Percentiles rank a stretch among this genome's conserved stretches.
Evolutionary conservation across 2,888 invertebrate species (phyloP).

Genomic region (Cataglyphis livida): DNA sequence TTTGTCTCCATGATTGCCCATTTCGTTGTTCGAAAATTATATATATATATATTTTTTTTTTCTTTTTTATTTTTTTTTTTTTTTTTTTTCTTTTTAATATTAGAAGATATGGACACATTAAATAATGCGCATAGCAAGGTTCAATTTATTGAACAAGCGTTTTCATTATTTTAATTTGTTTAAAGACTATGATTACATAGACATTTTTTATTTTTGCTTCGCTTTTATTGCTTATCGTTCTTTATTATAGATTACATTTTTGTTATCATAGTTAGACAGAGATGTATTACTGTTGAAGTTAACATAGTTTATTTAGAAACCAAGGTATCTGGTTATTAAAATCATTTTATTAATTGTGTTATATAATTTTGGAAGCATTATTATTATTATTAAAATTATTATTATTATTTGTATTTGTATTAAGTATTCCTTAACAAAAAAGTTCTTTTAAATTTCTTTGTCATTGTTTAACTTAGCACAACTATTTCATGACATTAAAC

Average conservation of each 20-base stretch:
- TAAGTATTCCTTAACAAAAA: constrained; percentile 14
- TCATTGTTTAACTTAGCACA: not conserved
- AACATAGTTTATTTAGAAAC: constrained; percentile 13
- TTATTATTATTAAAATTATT: not conserved
- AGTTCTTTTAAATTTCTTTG: constrained; percentile 14
- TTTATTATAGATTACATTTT: not conserved
- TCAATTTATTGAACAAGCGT: not conserved
- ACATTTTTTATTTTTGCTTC: not conserved
- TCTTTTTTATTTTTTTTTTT: too few species aligned
- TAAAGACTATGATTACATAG: not conserved
- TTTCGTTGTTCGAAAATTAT: not conserved
- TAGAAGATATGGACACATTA: not conserved
- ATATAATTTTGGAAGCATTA: constrained; percentile 10
- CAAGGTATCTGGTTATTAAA: not conserved
- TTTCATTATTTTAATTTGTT: not conserved
- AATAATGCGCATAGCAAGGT: not conserved
- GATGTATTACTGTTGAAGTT: constrained; percentile 24
- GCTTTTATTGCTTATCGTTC: not conserved
- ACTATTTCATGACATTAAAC: constrained; percentile 17
- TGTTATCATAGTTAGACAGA: constrained; percentile 1
- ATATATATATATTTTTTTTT: too few species aligned
- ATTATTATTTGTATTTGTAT: not conserved
- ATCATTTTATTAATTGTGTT: constrained; percentile 20
- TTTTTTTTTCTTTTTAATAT: not conserved
- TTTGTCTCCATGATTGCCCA: not conserved